phyloP scores from a whole-genome alignment of 2,888 invertebrate genomes.

The Tenthredo scrophulariae region DNA sequence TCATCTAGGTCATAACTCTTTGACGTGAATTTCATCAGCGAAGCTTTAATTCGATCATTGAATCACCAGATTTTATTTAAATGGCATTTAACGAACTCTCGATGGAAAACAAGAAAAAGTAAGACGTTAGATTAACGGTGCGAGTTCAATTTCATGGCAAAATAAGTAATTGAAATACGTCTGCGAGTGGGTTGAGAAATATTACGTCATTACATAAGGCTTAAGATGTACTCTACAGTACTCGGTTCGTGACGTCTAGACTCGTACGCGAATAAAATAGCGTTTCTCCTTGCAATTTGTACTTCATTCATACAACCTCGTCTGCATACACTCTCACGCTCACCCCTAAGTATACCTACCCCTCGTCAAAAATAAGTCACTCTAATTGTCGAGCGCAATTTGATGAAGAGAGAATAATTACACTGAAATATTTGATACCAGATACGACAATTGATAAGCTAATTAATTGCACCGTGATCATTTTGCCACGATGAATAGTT shows the following conservation, averaged over 20 bases:
- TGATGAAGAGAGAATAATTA: neutral
- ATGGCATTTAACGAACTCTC: neutral
- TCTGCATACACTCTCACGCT: neutral
- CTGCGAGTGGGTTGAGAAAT: neutral
- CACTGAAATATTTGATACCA: neutral
- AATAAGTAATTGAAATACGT: slow-evolving; percentile 10
- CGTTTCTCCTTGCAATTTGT: slow-evolving; percentile 44
- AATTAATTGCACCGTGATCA: neutral
- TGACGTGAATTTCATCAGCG: neutral
- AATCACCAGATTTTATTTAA: neutral
- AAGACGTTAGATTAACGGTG: neutral
- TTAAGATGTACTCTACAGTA: slow-evolving; percentile 24
- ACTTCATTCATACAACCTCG: slow-evolving; percentile 44
- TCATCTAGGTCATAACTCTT: neutral
- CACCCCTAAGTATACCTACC: neutral
- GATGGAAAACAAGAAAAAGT: neutral
- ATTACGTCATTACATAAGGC: slow-evolving; percentile 18
- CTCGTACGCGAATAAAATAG: slow-evolving; percentile 43
- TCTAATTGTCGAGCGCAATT: neutral
- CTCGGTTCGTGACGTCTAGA: slow-evolving; percentile 40
- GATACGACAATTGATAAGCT: neutral
- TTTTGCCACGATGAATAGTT: neutral
- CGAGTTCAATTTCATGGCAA: slow-evolving; percentile 1
- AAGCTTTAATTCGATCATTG: neutral
- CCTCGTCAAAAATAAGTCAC: slow-evolving; percentile 7